Conservation (phyloP, 2,797 vertebrate genomes). For the Pangasius mekongensis region DNA sequence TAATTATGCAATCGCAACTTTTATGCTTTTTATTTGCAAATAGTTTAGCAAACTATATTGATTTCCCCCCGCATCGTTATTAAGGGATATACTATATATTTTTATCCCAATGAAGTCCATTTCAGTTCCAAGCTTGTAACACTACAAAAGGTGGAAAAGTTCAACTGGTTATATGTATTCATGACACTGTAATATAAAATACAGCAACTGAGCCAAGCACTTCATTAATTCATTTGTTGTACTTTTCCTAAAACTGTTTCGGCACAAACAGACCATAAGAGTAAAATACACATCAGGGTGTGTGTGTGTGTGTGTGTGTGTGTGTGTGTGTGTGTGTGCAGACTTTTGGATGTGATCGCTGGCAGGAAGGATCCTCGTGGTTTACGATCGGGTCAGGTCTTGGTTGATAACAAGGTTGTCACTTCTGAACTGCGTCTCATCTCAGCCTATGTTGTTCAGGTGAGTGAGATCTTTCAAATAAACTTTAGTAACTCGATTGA, state of each 20-base stretch:
- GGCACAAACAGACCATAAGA: neutral
- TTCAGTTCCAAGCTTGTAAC: too few relatives aligned
- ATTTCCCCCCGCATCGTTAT: too few relatives aligned
- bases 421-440: conserved; percentile 73
- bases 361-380: conserved; percentile 78
- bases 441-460: conserved; percentile 81
- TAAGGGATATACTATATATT: too few relatives aligned
- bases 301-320: conserved; percentile 1
- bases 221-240: neutral
- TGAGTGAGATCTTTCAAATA: conserved; percentile 43
- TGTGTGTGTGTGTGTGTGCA: conserved; percentile 44
- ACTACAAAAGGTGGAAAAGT: neutral
- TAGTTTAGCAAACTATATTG: too few relatives aligned
- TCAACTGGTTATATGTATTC: neutral
- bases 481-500: too few relatives aligned
- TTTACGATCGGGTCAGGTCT: conserved; percentile 69
- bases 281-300: neutral
- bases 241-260: neutral
- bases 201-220: too few relatives aligned
- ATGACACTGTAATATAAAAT: neutral
- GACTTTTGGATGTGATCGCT: conserved; percentile 78
- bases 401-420: conserved; percentile 71
- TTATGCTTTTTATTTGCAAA: neutral
- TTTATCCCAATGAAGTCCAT: too few relatives aligned
- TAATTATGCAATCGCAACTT: neutral